These are phyloP conservation scores for Ormyrus pomaceus DNA, from an alignment of 2,888 invertebrate genomes.

Conservation along the genomic window DNA sequence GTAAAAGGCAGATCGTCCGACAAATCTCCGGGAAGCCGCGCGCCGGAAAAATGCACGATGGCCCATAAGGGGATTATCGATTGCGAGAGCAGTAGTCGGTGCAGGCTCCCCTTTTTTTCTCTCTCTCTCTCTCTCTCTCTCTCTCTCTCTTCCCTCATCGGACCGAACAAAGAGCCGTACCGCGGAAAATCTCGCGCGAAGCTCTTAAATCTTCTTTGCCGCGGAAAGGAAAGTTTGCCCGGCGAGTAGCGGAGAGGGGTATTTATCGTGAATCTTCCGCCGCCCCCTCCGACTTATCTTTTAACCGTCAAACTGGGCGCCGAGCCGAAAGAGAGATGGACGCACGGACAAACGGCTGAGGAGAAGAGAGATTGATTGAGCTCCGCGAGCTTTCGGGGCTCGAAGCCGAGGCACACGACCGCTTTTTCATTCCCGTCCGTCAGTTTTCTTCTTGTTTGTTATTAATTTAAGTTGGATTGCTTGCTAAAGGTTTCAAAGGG, in stretches of 20 bases:
- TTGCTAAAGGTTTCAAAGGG: too few species aligned
- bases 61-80: slow-evolving; percentile 46
- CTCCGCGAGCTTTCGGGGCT: too few species aligned
- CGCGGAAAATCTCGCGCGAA: slow-evolving; percentile 44
- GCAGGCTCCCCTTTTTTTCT: slow-evolving; percentile 51
- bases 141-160: neutral
- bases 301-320: slow-evolving; percentile 42
- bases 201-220: slow-evolving; percentile 56
- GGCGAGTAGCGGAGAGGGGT: slow-evolving; percentile 57
- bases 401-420: too few species aligned
- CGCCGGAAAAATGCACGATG: slow-evolving; percentile 24
- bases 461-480: too few species aligned
- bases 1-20: slow-evolving; percentile 31
- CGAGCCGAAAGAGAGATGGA: neutral
- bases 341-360: too few species aligned
- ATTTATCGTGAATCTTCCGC: slow-evolving; percentile 67
- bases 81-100: neutral
- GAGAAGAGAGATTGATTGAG: too few species aligned
- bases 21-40: slow-evolving; percentile 42
- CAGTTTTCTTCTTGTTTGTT: too few species aligned
- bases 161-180: slow-evolving; percentile 39
- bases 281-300: slow-evolving; percentile 47
- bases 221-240: slow-evolving; percentile 48
- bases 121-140: slow-evolving; percentile 1
- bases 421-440: too few species aligned